A percentile compares a stretch with the other conserved stretches of the same genome.
phyloP scores from a whole-genome alignment of 2,888 invertebrate genomes.

The Drosophila hamatofila region DNA sequence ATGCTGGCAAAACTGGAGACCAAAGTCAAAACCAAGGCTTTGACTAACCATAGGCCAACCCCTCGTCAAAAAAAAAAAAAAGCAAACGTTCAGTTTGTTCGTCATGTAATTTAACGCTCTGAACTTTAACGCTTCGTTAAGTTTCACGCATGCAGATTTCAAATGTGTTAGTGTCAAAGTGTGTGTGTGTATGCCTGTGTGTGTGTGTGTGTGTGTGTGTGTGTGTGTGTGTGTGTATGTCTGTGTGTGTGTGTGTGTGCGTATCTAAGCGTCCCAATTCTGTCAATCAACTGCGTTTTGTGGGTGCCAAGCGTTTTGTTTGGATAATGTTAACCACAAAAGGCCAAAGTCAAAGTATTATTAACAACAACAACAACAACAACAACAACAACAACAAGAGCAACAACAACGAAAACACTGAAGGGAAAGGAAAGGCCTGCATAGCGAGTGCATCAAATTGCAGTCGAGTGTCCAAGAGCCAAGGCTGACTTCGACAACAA shows the following conservation, averaged over 20 bases:
- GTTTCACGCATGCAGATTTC: constrained; percentile 80
- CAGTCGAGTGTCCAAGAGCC: constrained; percentile 39
- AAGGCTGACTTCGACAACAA: constrained; percentile 22
- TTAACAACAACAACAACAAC: constrained; percentile 49
- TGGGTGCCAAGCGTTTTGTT: constrained; percentile 81
- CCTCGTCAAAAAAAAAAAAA: neutral
- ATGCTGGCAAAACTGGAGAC: constrained; percentile 44
- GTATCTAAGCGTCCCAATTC: constrained; percentile 70
- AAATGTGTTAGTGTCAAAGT: constrained; percentile 43
- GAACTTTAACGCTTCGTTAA: constrained; percentile 81
- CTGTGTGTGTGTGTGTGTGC: constrained; percentile 17
- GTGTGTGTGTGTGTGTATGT: constrained; percentile 3
- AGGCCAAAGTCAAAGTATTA: constrained; percentile 79
- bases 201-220: constrained; percentile 25
- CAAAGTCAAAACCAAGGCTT: constrained; percentile 61
- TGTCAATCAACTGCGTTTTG: constrained; percentile 82
- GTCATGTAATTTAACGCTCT: constrained; percentile 74
- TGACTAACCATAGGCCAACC: constrained; percentile 9
- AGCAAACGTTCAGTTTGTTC: constrained; percentile 25
- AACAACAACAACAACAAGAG: constrained; percentile 10
- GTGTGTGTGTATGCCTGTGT: constrained; percentile 20
- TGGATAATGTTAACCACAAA: constrained; percentile 77
- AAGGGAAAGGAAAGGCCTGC: constrained; percentile 40
- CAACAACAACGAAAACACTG: constrained; percentile 4
- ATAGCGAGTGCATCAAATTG: constrained; percentile 65